Evolutionary conservation across 2,113 vertebrate species (phyloP).

Genomic region (Brachypteracias leptosomus): DNA sequence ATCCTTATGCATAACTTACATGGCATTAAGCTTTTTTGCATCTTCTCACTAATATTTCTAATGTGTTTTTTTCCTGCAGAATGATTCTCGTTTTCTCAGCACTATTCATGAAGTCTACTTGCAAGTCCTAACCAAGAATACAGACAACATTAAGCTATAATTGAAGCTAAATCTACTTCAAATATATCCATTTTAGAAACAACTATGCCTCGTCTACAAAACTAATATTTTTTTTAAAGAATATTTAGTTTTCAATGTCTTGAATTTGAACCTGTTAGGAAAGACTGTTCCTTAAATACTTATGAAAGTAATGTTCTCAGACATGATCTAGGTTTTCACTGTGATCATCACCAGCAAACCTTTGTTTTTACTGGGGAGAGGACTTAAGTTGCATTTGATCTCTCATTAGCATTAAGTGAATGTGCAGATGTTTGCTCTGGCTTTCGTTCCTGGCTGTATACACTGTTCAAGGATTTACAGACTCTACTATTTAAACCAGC

Average conservation of each 20-base stretch:
- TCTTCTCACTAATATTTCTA: not conserved
- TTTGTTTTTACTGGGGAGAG: conserved; percentile 61
- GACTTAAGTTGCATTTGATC: conserved; percentile 56
- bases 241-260: conserved; percentile 64
- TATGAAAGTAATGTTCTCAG: conserved; percentile 69
- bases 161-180: conserved; percentile 12
- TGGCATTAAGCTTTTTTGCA: not conserved
- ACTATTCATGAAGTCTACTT: conserved; percentile 93
- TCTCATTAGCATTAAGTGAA: conserved; percentile 58
- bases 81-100: conserved; percentile 88
- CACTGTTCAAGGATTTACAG: not conserved
- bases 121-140: conserved; percentile 88
- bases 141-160: conserved; percentile 87
- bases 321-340: conserved; percentile 75
- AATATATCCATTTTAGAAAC: conserved; percentile 53
- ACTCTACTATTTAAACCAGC: not conserved
- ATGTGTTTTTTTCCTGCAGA: conserved; percentile 74
- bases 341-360: conserved; percentile 81
- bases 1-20: not conserved
- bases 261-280: conserved; percentile 68
- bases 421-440: conserved; percentile 35
- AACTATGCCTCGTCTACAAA: conserved; percentile 63
- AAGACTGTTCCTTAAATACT: conserved; percentile 67
- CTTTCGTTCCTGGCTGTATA: conserved; percentile 10
- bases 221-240: conserved; percentile 66